A percentile compares a stretch with the other conserved stretches of the same genome.
Evolutionary conservation across 2,888 invertebrate species (phyloP).

Genomic region (Tetragonisca angustula): DNA sequence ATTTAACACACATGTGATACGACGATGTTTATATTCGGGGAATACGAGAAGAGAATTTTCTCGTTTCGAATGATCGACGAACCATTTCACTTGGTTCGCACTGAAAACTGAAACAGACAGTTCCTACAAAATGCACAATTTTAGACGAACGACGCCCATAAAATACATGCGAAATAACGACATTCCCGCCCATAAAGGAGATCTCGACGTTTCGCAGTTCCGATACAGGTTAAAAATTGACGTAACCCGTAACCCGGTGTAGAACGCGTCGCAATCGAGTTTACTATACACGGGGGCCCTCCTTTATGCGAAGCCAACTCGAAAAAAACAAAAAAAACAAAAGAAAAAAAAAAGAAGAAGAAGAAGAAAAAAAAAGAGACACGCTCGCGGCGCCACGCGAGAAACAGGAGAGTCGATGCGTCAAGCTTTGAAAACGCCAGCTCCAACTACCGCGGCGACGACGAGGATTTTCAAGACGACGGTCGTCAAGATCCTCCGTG

Average conservation of each 20-base stretch:
- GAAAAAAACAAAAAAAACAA: too few species aligned
- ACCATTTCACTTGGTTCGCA: neutral
- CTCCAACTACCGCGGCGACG: neutral
- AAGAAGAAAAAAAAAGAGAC: slow-evolving; percentile 20
- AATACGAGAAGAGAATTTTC: slow-evolving; percentile 1
- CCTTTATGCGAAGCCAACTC: neutral
- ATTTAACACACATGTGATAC: neutral
- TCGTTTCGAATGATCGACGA: neutral
- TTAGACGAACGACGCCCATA: too few species aligned
- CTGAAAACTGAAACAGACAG: neutral
- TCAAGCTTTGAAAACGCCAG: neutral
- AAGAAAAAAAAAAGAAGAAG: neutral
- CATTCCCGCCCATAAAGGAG: neutral
- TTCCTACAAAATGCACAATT: neutral
- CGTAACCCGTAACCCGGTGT: neutral
- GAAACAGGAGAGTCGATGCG: too few species aligned
- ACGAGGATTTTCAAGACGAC: slow-evolving; percentile 6
- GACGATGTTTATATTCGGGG: neutral
- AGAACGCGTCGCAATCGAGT: neutral
- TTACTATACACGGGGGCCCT: neutral
- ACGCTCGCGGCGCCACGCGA: neutral
- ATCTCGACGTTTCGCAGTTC: neutral
- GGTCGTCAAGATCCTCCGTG: neutral
- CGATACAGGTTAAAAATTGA: neutral
- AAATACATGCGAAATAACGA: too few species aligned